phyloP scores from a whole-genome alignment of 2,113 vertebrate genomes.

The Chauna torquata region DNA sequence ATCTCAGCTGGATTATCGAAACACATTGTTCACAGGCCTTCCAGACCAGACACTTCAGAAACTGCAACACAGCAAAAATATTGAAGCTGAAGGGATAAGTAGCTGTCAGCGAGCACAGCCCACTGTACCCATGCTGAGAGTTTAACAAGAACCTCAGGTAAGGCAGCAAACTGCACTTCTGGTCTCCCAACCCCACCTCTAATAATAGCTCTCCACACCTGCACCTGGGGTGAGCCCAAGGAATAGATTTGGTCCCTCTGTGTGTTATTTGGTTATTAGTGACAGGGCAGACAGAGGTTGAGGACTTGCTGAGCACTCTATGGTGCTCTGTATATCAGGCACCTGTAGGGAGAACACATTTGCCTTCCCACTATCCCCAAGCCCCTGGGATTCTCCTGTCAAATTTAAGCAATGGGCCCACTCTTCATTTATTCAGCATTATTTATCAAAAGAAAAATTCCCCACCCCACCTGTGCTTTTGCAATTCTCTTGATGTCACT shows the following conservation, averaged over 20 bases:
- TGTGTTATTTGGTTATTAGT: not conserved
- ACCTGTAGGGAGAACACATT: not conserved
- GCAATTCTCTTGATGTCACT: not conserved
- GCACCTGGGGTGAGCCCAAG: not conserved
- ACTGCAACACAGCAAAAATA: conserved; percentile 34
- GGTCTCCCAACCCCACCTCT: not conserved
- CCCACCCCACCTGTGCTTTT: not conserved
- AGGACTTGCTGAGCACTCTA: not conserved
- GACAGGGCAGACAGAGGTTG: not conserved
- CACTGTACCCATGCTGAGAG: conserved; percentile 14
- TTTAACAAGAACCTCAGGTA: conserved; percentile 11
- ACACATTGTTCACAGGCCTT: conserved; percentile 33
- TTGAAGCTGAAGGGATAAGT: conserved; percentile 17
- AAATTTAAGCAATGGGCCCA: not conserved
- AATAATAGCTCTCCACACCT: not conserved
- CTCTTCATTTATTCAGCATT: not conserved
- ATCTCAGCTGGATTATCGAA: conserved; percentile 51
- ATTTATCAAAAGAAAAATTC: not conserved
- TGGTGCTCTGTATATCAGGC: not conserved
- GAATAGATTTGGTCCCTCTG: not conserved
- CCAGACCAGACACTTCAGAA: conserved; percentile 37
- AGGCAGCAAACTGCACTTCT: not conserved
- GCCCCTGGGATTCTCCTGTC: not conserved
- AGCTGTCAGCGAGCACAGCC: not conserved
- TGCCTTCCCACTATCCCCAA: not conserved